Evolutionary conservation across 2,888 invertebrate species (phyloP).

Genomic region (Eupsilia transversa): DNA sequence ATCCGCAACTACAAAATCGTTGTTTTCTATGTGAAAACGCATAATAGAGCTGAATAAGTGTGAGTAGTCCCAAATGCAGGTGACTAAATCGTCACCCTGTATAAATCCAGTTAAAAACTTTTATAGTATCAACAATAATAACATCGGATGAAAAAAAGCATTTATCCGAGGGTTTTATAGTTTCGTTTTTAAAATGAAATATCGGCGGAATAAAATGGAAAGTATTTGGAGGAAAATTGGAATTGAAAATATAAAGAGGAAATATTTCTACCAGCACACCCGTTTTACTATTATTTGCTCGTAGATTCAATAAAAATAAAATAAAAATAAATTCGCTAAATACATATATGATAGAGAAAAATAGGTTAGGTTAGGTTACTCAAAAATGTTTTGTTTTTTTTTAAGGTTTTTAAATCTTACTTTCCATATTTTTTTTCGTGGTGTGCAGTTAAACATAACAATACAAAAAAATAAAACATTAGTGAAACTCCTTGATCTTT

Average conservation of each 20-base stretch:
- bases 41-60: too few species aligned
- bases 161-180: not conserved
- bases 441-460: too few species aligned
- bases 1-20: too few species aligned
- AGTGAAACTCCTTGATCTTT: not conserved
- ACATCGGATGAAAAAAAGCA: too few species aligned
- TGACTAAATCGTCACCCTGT: too few species aligned
- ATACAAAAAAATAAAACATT: not conserved
- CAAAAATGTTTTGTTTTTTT: not conserved
- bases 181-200: slow-evolving; percentile 14
- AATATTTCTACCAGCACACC: slow-evolving; percentile 1
- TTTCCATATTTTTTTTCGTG: not conserved
- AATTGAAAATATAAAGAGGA: slow-evolving; percentile 42
- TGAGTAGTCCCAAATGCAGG: too few species aligned
- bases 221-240: slow-evolving; percentile 32
- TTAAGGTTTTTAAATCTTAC: not conserved
- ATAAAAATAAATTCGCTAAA: not conserved
- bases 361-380: not conserved
- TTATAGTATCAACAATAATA: not conserved
- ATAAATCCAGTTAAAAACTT: not conserved
- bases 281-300: slow-evolving; percentile 22
- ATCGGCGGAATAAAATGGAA: slow-evolving; percentile 12
- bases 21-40: too few species aligned
- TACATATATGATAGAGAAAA: not conserved
- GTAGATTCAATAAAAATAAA: slow-evolving; percentile 29